Base-by-base conservation (phyloP, 2,888 invertebrate genomes). In the Danaus chrysippus region DNA sequence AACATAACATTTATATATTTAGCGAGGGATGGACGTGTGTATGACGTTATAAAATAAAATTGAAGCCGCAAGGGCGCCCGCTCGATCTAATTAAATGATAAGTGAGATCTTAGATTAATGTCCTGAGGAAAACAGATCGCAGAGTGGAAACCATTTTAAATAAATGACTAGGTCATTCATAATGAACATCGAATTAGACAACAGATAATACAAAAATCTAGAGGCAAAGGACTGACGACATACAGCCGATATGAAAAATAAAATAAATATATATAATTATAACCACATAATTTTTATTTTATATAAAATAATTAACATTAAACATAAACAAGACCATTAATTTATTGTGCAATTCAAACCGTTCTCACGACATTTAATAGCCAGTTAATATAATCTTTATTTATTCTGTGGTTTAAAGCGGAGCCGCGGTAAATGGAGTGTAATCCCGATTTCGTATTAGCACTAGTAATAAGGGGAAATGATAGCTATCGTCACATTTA, bases 31-130 rank as follows among this genome's bases (percentile, higher is more conserved):
- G 79, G 82, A 86, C 86, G 89, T 90, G 90, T 89, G 86, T 89
- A 90, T 90, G 91, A 90, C 91, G 83, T 88, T 88, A 79, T 89
- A 89, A 90, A 89, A 88, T 89, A 87, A 89, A 90, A 90, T 88
- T 88, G 87, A 87, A 88, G 83, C 85, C 81, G 72, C 86, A 83
- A 86, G 85, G 84, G 83, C 83, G 83, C 82, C 77, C 84, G 73
- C 81, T 81, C 82, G 90, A 91, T 91, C 87, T 90, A 90, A 91
- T 91, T 91, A 91, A 90, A 90, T 88, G 90, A 91, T 91, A 90
- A 89, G 82, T 83, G 69, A 72, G 81, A 88, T 90, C 83, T 87
- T 78, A 89, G 88, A 91, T 89, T 84, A 89, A 88, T 88, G 84
- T 82, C 72, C 82, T 82, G 73, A 66, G 76, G 76, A 76, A 77